Evolutionary conservation across 1,140 invertebrate species (phyloP), one percentile per base, ranked within the genome.

Genomic region (Sogatella furcifera): DNA sequence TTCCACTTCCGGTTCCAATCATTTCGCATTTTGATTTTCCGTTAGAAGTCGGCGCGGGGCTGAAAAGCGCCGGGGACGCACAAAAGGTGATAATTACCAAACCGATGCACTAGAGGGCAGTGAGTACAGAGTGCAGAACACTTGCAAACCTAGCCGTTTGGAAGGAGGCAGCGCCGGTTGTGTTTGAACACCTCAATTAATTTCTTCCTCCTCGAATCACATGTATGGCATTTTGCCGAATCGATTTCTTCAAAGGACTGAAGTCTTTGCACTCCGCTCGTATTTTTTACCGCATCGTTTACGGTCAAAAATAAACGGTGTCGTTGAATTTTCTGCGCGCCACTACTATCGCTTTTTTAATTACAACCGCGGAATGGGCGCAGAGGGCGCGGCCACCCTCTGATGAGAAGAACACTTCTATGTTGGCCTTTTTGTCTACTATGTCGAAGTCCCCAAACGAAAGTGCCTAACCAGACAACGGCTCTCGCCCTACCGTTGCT

Each of bases 181-280:
- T 38, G 31, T 49, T 24, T 42, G 31, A 60, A 60, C 59, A 60
- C 59, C 59, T 60, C 59, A 60, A 60, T 60, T 60, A 60, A 60
- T 60, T 60, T 60, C 43, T 60, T 60, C 59, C 59, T 46, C 59
- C 52, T 52, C 59, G 59, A 24, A 55, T 60, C 38, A 60, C 59
- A 60, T 55, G 59, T 54, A 60, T 60, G 59, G 59, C 52, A 21
- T 60, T 55, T 55, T 43, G 46, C 34, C 34, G 52, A 60, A 60
- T 60, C 53, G 59, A 60, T 60, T 60, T 60, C 59, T 60, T 60
- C 55, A 55, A 60, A 38, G 3, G 3, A 5, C 9, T 38, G 9
- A 28, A 28, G 19, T 28, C 53, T 60, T 60, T 41, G 14, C 17
- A 38, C 52, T 53, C 31, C 22, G 59, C 53, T 55, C 52, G 22